Evolutionary conservation across 2,113 vertebrate species (phyloP).

Genomic region (Henicopernis longicauda): DNA sequence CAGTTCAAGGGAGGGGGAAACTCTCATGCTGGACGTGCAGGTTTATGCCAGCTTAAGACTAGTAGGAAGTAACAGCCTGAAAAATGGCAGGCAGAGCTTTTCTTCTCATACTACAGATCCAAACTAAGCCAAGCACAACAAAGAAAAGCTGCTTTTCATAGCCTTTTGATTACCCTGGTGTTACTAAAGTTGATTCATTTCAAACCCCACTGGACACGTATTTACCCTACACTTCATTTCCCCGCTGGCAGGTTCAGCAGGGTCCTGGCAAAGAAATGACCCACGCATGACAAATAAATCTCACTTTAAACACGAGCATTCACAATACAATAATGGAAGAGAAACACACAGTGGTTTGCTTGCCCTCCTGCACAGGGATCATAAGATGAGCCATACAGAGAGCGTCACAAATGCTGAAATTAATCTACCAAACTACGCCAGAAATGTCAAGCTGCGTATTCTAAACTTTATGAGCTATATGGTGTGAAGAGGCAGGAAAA

Average conservation of each 20-base stretch:
- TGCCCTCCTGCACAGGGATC: background rate
- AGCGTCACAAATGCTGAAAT: background rate
- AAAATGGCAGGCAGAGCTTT: background rate
- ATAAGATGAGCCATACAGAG: background rate
- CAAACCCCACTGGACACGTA: background rate
- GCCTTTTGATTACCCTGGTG: background rate
- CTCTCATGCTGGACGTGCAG: background rate
- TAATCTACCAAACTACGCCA: background rate
- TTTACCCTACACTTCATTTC: background rate
- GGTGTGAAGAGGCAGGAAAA: background rate
- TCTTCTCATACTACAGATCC: background rate
- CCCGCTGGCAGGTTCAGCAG: background rate
- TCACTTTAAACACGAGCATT: rapidly evolving
- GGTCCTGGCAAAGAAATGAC: background rate
- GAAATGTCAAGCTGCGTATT: background rate
- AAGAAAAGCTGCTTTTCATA: background rate
- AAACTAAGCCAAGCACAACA: background rate
- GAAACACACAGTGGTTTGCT: background rate
- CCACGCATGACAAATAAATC: background rate
- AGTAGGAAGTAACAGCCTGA: background rate
- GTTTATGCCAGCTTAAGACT: background rate
- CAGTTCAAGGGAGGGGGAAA: background rate
- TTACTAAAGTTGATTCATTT: background rate
- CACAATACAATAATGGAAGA: rapidly evolving
- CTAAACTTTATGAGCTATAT: rapidly evolving